phyloP scores from a whole-genome alignment of 2,113 vertebrate genomes.

The Marmota flaviventris region DNA sequence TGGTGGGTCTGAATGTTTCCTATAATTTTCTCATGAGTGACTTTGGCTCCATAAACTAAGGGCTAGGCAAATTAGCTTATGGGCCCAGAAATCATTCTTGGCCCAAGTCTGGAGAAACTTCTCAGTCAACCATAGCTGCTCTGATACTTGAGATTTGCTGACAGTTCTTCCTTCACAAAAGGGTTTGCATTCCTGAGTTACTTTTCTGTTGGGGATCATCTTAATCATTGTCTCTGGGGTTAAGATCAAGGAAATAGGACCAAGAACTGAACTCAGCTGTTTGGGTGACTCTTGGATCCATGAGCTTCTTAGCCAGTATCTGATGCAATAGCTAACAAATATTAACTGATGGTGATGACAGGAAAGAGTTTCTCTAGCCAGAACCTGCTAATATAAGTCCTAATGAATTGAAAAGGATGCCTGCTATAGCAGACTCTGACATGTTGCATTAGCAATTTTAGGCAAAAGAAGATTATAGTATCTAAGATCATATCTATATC shows the following conservation, averaged over 20 bases:
- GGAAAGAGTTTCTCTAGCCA: neutral
- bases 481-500: too few relatives aligned
- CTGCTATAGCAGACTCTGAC: neutral
- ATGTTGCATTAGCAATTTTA: neutral
- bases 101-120: conserved; percentile 13
- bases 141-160: conserved; percentile 52
- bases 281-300: neutral
- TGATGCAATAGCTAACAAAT: neutral
- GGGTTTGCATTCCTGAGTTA: neutral
- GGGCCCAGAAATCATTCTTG: conserved; percentile 48
- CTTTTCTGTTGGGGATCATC: conserved; percentile 36
- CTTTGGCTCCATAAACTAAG: neutral
- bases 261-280: conserved; percentile 9
- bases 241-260: conserved; percentile 41
- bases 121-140: conserved; percentile 2
- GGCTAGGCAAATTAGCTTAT: neutral
- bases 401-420: neutral
- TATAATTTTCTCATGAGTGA: neutral
- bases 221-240: conserved; percentile 32
- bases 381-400: neutral
- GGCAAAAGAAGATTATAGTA: neutral
- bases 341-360: neutral
- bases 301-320: neutral
- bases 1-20: neutral
- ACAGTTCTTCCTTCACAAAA: conserved; percentile 28